phyloP scores from a whole-genome alignment of 2,113 vertebrate genomes.

The Brienomyrus longianalis region DNA sequence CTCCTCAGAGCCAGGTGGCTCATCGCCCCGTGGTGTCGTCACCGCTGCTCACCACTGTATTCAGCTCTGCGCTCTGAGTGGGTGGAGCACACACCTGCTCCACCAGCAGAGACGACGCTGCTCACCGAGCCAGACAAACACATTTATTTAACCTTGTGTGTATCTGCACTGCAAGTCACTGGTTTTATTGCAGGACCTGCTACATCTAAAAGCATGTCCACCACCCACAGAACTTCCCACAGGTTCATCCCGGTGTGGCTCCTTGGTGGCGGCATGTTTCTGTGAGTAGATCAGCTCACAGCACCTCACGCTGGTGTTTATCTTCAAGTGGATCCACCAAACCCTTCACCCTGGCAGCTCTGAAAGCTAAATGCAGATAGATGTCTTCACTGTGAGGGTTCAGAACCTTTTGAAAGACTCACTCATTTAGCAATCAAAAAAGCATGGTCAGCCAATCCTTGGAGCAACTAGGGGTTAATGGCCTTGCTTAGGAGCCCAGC shows the following conservation, averaged over 20 bases:
- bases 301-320: neutral
- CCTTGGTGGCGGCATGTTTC: neutral
- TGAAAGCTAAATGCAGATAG: neutral
- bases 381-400: neutral
- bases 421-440: neutral
- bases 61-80: neutral
- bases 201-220: neutral
- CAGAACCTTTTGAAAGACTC: neutral
- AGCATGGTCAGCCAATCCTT: neutral
- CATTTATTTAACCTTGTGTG: neutral
- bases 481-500: neutral
- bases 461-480: neutral
- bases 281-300: neutral
- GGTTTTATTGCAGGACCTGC: neutral
- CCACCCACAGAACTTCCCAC: neutral
- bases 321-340: neutral
- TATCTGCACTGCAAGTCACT: neutral
- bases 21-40: too few relatives aligned
- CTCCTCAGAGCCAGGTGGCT: neutral
- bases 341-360: neutral
- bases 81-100: neutral
- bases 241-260: neutral
- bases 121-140: neutral
- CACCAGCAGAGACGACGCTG: neutral
- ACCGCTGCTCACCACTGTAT: neutral